Conservation (phyloP, 2,113 vertebrate species). For the Raja brachyura region DNA sequence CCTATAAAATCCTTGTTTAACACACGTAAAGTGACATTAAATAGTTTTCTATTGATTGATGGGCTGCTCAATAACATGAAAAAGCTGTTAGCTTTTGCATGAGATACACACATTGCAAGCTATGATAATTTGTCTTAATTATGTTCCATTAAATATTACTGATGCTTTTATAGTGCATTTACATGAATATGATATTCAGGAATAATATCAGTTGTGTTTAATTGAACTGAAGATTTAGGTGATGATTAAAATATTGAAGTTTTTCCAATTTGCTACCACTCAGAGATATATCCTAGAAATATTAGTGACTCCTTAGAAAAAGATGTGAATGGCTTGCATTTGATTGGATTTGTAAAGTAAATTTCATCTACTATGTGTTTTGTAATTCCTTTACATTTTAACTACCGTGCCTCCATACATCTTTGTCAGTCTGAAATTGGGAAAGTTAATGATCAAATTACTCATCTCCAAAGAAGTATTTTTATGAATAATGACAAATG, state of each 20-base stretch:
- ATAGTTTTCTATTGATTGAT: neutral
- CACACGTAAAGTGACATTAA: neutral
- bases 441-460: neutral
- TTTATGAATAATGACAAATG: neutral
- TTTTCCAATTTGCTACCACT: neutral
- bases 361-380: neutral
- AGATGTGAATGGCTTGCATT: neutral
- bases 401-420: neutral
- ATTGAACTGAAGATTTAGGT: slow-evolving; percentile 25
- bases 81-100: slow-evolving; percentile 26
- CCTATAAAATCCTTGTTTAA: neutral
- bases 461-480: slow-evolving; percentile 16
- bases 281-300: slow-evolving; percentile 6
- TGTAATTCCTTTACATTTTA: neutral
- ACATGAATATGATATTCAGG: slow-evolving; percentile 36
- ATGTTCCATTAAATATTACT: slow-evolving; percentile 37
- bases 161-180: slow-evolving; percentile 34
- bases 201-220: slow-evolving; percentile 34
- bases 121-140: slow-evolving; percentile 33
- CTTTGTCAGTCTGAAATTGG: neutral
- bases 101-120: slow-evolving; percentile 34
- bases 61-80: neutral
- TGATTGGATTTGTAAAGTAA: neutral
- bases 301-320: neutral
- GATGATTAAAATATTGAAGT: slow-evolving; percentile 26